Base-by-base conservation (phyloP, 2,888 invertebrate species). In the Itoplectis maculator region DNA sequence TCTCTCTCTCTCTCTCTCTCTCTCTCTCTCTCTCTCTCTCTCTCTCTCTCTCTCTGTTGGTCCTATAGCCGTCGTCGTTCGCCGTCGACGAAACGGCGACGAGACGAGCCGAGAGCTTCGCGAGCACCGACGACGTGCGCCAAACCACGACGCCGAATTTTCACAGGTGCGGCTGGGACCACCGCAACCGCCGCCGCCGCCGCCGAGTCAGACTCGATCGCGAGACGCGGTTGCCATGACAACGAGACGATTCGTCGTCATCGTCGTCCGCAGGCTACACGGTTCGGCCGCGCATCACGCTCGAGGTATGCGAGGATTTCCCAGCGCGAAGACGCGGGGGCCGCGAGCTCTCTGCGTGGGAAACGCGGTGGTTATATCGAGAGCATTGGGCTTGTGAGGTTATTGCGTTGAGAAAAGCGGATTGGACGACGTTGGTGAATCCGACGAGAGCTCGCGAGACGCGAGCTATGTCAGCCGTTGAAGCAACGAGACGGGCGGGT, bases 81-180 rank as follows among this genome's bases (percentile, higher is more conserved):
- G 35, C 15, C 49, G 68, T 49, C 69, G 54, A 63, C 70, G 72
- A 81, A 70, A 72, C 59, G 66, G 40, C 45, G n/a, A 15, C 18
- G 72, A 18, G 47, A 35, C 45, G 45, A 37, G 42, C n/a, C 29
- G 29, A 29, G 29, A 29, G 18, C 40, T 29, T 29, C 63, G 9
- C n/a, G 15, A 18, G 63, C 63, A 63, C 40, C 6, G 42, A 63
- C 42, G 9, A 65, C 65, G 23, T n/a, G n/a, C n/a, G 45, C 40
- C 45, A 65, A 23, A 20, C 13, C 42, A 23, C 18, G 3, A 59
- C 47, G 18, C 9, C 35, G 59, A 8, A 37, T 37, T 61, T 56
- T 20, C 72, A 13, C 47, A 68, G 13, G 37, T 20, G 47, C 6
- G 5, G 73, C n/a, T 29, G 11, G 54, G 29, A 13, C 23, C 23